A percentile compares a stretch with the other conserved stretches of the same genome.
Conservation (phyloP, 2,113 vertebrate genomes). For the Cebus imitator region DNA sequence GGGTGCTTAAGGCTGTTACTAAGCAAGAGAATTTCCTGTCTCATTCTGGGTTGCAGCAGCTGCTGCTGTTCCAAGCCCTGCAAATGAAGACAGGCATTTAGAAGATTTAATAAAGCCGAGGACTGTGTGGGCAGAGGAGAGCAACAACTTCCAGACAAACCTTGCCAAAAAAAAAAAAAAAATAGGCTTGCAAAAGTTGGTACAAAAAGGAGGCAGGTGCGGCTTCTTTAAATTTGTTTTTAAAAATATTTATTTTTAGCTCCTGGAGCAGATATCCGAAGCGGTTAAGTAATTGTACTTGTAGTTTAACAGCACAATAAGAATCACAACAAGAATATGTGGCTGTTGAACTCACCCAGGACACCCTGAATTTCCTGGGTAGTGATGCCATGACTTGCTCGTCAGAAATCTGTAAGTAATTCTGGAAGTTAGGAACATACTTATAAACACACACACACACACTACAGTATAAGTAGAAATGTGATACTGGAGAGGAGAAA, state of each 20-base stretch:
- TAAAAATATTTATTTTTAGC: neutral
- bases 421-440: neutral
- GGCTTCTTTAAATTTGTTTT: neutral
- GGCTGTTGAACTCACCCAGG: neutral
- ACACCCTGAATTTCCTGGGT: neutral
- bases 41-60: neutral
- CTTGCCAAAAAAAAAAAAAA: neutral
- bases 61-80: too few species aligned
- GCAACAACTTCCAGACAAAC: neutral
- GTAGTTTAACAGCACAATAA: neutral
- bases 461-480: neutral
- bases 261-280: neutral
- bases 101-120: neutral
- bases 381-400: neutral
- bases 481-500: rapidly evolving
- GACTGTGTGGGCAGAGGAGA: neutral
- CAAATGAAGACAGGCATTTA: neutral
- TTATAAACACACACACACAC: too few species aligned
- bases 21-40: neutral
- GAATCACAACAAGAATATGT: neutral
- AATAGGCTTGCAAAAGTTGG: neutral
- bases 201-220: neutral
- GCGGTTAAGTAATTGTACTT: neutral
- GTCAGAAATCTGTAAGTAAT: neutral
- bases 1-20: neutral